Conservation (phyloP, 2,888 invertebrate species). For the Dasypolia templi region DNA sequence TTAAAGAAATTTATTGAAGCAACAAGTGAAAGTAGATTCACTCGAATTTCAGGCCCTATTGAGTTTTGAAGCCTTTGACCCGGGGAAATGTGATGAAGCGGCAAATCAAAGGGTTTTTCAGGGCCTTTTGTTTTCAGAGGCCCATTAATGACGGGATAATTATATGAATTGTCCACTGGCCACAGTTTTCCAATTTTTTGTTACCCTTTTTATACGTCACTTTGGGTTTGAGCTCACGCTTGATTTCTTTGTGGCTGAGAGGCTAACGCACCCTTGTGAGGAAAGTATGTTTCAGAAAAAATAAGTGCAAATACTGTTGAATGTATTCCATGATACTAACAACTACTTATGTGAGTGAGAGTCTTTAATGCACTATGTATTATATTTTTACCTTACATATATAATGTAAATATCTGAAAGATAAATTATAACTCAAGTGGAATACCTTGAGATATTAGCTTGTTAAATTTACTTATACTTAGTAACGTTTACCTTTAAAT, state of each 20-base stretch:
- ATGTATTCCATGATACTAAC: neutral
- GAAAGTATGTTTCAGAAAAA: slow-evolving; percentile 11
- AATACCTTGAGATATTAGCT: neutral
- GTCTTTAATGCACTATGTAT: neutral
- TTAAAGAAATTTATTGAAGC: slow-evolving; percentile 66
- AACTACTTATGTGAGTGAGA: neutral
- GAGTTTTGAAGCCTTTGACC: slow-evolving; percentile 83
- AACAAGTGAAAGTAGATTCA: slow-evolving; percentile 69
- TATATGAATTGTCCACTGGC: slow-evolving; percentile 78
- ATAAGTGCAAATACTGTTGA: neutral
- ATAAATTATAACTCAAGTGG: neutral
- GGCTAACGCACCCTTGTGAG: slow-evolving; percentile 14
- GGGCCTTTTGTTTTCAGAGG: slow-evolving; percentile 81
- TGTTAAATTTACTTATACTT: neutral
- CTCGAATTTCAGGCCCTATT: slow-evolving; percentile 85
- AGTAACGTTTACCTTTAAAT: neutral
- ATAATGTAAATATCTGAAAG: neutral
- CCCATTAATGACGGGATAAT: slow-evolving; percentile 82
- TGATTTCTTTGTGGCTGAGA: slow-evolving; percentile 24
- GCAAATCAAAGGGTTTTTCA: slow-evolving; percentile 89
- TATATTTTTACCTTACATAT: neutral
- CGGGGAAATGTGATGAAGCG: slow-evolving; percentile 86
- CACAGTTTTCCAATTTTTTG: slow-evolving; percentile 61
- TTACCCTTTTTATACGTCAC: slow-evolving; percentile 49
- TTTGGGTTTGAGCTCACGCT: slow-evolving; percentile 53